Conservation (phyloP, 1,140 invertebrate genomes). For the Drosophila nasuta region DNA sequence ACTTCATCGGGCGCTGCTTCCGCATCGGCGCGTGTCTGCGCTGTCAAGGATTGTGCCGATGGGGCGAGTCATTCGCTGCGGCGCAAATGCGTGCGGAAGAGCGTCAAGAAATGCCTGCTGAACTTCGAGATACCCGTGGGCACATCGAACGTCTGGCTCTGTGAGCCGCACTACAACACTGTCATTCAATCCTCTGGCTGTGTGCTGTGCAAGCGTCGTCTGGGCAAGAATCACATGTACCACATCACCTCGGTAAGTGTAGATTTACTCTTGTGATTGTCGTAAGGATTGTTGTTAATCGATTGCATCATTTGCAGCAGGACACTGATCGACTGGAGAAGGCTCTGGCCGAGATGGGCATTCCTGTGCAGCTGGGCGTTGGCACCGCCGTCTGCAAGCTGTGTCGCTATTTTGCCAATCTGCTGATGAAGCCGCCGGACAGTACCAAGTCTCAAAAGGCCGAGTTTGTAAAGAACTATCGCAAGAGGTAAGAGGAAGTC, state of each 20-base stretch:
- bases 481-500: slow-evolving; percentile 86
- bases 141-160: slow-evolving; percentile 86
- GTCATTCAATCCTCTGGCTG: slow-evolving; percentile 91
- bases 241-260: slow-evolving; percentile 86
- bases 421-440: slow-evolving; percentile 88
- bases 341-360: slow-evolving; percentile 87
- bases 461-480: slow-evolving; percentile 88
- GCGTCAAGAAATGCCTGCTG: slow-evolving; percentile 88
- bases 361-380: slow-evolving; percentile 88
- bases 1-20: slow-evolving; percentile 60
- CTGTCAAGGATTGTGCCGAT: slow-evolving; percentile 88
- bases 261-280: background rate
- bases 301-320: slow-evolving; percentile 56
- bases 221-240: slow-evolving; percentile 90
- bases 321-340: slow-evolving; percentile 89
- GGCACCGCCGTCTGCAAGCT: slow-evolving; percentile 91
- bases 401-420: slow-evolving; percentile 90
- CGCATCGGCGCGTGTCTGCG: slow-evolving; percentile 84
- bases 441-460: slow-evolving; percentile 86
- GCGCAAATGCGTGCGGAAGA: slow-evolving; percentile 90
- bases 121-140: slow-evolving; percentile 75
- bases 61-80: slow-evolving; percentile 89
- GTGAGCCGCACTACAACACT: slow-evolving; percentile 87
- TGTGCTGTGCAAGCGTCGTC: slow-evolving; percentile 89
- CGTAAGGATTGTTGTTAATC: too few species aligned